Base-by-base conservation (phyloP, 1,140 invertebrate genomes). In the Orchesella cincta region DNA sequence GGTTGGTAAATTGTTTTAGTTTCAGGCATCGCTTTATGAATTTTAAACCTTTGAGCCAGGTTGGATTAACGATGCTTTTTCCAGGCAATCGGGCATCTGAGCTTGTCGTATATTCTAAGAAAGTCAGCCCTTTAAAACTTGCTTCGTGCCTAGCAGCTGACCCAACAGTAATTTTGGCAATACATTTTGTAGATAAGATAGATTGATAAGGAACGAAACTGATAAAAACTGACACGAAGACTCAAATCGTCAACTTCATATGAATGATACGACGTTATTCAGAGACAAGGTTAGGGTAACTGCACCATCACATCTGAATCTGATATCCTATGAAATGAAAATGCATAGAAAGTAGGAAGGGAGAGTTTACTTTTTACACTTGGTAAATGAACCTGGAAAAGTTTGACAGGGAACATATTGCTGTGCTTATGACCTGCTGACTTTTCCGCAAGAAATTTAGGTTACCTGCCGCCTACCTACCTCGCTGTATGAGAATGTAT, bases 321-420 rank as follows among this genome's bases (percentile, higher is more conserved):
- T n/a, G n/a, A n/a, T 46, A 46, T 46, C 20, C 20, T 57, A 5
- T 57, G 23, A 46, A 46, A 46, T 46, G 18, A 46, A 46, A 46
- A 46, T 46, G 18, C 39, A 46, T 18, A 46, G 39, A 5, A 46
- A 46, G 5, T 8, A 5, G 39, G 39, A 46, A 46, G 12, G 23
- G 23, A 23, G 23, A 57, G 8, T 14, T 57, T 57, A 3, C 52
- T n/a, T 57, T 3, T 57, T 57, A 46, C 5, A 46, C 5, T 46
- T 46, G 39, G 5, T 46, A 18, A 18, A 46, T n/a, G 39, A 46
- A 8, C 39, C 39, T 46, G 39, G 18, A 46, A 46, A 5, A 8
- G 39, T 18, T 18, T 46, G 39, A 46, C 39, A 46, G 39, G 39
- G 39, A 46, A 57, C 52, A 57, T 57, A 57, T 57, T 57, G 52